Base-by-base conservation (phyloP, 2,888 invertebrate species). In the Pristionchus entomophagus region DNA sequence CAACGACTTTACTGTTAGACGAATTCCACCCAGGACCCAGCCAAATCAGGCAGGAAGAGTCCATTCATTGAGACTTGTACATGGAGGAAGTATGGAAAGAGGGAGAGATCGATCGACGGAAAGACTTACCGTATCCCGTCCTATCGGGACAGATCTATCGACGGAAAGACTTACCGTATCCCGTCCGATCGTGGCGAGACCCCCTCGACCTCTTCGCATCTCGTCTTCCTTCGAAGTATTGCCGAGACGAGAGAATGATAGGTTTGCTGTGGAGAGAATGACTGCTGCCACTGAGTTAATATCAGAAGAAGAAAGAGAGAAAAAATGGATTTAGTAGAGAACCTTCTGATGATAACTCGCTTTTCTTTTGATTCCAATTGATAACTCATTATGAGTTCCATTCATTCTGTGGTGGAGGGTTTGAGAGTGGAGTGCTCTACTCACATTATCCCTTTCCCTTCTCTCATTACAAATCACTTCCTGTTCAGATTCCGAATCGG, bases 231-330 rank as follows among this genome's bases (percentile, higher is more conserved):
- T 73, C 73, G 73, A 73, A 73, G 41, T 26, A 10, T n/a, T 73
- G 19, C 41, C 73, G 10, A 73, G 41, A 45, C 22, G 41, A 73
- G 73, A 73, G 8, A 45, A 73, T 17, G n/a, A 73, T 73, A 73
- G 73, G 73, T 73, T 73, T 73, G 73, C 73, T 73, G 73, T 73
- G 73, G n/a, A 73, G 45, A 69, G 38, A 69, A n/a, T n/a, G n/a
- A 56, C 5, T 73, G 38, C 41, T n/a, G 22, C 8, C n/a, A 38
- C 19, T 35, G 65, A 65, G 35, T 22, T 3, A 65, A 0, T 35
- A 65, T 65, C 14, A 3, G 35, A 65, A 65, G 35, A 45, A 45
- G 35, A 35, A 65, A 2, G 6, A 35, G 41, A 26, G 41, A 73
- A 1, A 1, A 32, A 73, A 22, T n/a, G 19, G 5, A 0, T 19